Base-by-base conservation (phyloP, 2,888 invertebrate genomes). In the Podotricha telesiphe region DNA sequence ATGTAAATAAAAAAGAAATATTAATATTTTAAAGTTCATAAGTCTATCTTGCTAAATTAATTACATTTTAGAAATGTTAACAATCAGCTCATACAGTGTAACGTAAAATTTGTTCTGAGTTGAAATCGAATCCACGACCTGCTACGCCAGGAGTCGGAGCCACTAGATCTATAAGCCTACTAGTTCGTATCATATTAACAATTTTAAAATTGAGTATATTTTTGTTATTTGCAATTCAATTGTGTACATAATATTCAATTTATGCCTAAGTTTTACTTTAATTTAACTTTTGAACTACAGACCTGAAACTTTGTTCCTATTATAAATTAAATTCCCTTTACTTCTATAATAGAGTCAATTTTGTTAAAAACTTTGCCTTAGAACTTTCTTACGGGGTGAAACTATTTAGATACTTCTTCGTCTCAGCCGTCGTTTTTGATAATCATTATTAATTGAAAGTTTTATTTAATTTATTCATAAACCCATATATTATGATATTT, bases 331-430 rank as follows among this genome's bases (percentile, higher is more conserved):
- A 58, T 42, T 59, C n/a, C 17, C 11, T 42, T 17, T 45, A 59
- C 42, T 59, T 45, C 11, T 59, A 45, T 59, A 28, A 45, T 59
- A 45, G 42, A 45, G 45, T 45, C 22, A 59, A 59, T 59, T 59
- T 59, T 45, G 59, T 59, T 45, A 45, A 59, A 45, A 59, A 59
- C 59, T 59, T 59, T 10, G 0, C 42, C n/a, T n/a, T 11, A 45
- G 22, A 42, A 59, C n/a, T 40, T 40, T 58, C 3, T 45, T 59
- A 22, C 17, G 6, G 15, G 45, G 45, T 42, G 58, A n/a, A 58
- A 59, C 59, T 59, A 59, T 59, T 59, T 22, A 58, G 45, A n/a
- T 17, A 59, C 10, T 59, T 28, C n/a, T 40, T 58, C 20, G 28
- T 42, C 28, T 28, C 20, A 42, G n/a, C 15, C 10, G 45, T 59